phyloP scores from a whole-genome alignment of 2,888 invertebrate species.

The Brachypterus glaber region DNA sequence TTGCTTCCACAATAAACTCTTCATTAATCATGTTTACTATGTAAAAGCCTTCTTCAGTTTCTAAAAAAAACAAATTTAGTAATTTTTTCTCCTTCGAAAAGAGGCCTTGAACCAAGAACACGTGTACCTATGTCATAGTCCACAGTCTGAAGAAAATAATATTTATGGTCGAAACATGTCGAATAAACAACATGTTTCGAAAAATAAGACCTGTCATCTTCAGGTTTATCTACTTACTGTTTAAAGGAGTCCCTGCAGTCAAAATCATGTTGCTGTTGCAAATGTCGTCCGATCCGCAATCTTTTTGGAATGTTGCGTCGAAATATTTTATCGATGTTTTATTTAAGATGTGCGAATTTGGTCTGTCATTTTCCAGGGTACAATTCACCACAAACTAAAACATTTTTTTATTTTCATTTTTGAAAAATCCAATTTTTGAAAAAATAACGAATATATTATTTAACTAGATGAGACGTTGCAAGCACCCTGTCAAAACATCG shows the following conservation, averaged over 20 bases:
- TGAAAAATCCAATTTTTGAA: too few relatives aligned
- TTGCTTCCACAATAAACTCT: constrained; percentile 66
- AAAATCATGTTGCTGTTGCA: constrained; percentile 76
- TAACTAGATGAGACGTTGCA: too few relatives aligned
- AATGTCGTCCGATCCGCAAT: constrained; percentile 79
- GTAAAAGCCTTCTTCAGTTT: constrained; percentile 31
- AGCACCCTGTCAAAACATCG: too few relatives aligned
- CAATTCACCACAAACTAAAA: constrained; percentile 71
- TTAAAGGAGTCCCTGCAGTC: constrained; percentile 45
- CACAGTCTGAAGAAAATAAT: too few relatives aligned
- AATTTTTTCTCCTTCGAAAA: constrained; percentile 1
- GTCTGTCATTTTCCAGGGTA: constrained; percentile 62
- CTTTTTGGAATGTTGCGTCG: constrained; percentile 80
- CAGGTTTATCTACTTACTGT: constrained; percentile 29
- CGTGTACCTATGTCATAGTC: too few relatives aligned
- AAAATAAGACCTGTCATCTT: too few relatives aligned
- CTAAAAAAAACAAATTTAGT: constrained; percentile 26
- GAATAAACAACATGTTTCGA: too few relatives aligned
- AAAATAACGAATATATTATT: constrained; percentile 8
- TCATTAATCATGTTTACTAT: constrained; percentile 50
- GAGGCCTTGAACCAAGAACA: too few relatives aligned
- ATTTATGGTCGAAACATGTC: too few relatives aligned
- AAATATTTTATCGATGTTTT: constrained; percentile 73
- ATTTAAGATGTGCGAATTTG: constrained; percentile 79
- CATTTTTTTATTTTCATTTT: constrained; percentile 6